Percentiles rank a stretch among this genome's conserved stretches.
Conservation (phyloP, 2,888 invertebrate genomes). For the Rhagonycha lutea region DNA sequence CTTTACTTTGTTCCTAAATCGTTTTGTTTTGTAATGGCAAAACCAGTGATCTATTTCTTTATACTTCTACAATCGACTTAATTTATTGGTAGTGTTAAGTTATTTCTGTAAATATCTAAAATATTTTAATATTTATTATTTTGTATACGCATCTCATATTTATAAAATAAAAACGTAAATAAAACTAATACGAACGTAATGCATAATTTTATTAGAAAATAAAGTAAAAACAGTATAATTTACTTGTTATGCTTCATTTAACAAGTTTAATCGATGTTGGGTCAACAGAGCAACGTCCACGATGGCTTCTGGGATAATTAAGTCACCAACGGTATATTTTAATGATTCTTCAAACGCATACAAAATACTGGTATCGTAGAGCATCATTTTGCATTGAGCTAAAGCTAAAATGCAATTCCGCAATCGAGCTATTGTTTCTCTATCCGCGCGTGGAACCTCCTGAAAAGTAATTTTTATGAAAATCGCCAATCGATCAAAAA, state of each 20-base stretch:
- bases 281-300: constrained; percentile 81
- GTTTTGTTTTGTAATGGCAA: constrained; percentile 23
- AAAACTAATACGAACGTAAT: background rate
- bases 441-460: constrained; percentile 71
- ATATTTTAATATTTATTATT: constrained; percentile 26
- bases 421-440: constrained; percentile 86
- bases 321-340: constrained; percentile 77
- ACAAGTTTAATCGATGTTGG: constrained; percentile 69
- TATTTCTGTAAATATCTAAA: constrained; percentile 24
- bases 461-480: constrained; percentile 47
- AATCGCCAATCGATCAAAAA: background rate
- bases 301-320: constrained; percentile 84
- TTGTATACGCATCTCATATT: constrained; percentile 25
- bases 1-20: constrained; percentile 4
- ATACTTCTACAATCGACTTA: constrained; percentile 1
- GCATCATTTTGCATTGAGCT: constrained; percentile 83
- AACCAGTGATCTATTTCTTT: constrained; percentile 10
- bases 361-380: constrained; percentile 90
- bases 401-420: constrained; percentile 89
- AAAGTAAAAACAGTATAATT: constrained; percentile 6
- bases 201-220: constrained; percentile 10
- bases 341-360: constrained; percentile 88
- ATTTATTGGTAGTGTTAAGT: constrained; percentile 14
- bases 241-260: constrained; percentile 24
- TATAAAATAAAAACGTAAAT: background rate